Evolutionary conservation across 2,113 vertebrate genomes (phyloP).

Genomic region (Dinomys branickii): DNA sequence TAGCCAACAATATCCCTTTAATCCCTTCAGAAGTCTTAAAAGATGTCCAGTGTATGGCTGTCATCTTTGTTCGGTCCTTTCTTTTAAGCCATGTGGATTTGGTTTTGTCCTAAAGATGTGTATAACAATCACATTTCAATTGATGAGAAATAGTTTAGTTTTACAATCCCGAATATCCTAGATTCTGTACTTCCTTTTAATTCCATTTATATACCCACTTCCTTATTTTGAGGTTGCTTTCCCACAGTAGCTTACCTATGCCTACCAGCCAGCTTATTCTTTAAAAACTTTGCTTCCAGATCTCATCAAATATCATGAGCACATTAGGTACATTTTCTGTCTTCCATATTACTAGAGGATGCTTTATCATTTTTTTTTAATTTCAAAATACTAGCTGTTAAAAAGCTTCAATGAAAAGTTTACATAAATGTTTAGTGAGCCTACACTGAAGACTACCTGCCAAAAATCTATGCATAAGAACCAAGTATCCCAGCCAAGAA

Average conservation of each 20-base stretch:
- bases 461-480: background rate
- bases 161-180: background rate
- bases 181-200: background rate
- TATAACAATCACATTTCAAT: conserved; percentile 33
- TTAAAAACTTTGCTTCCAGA: conserved; percentile 31
- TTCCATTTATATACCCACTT: background rate
- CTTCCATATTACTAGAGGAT: background rate
- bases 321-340: background rate
- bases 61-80: background rate
- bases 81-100: background rate
- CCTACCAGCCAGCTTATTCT: background rate
- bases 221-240: conserved; percentile 8
- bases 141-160: conserved; percentile 12
- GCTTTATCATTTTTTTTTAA: background rate
- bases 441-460: background rate
- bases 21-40: background rate
- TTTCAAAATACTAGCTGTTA: background rate
- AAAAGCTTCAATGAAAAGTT: background rate
- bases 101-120: background rate
- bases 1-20: conserved; percentile 4
- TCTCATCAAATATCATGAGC: background rate
- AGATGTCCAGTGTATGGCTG: too few relatives aligned
- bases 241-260: background rate
- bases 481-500: background rate
- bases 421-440: background rate